Evolutionary conservation across 2,797 vertebrate genomes (phyloP), one percentile per base, ranked within the genome.

Genomic region (Perodicticus potto): DNA sequence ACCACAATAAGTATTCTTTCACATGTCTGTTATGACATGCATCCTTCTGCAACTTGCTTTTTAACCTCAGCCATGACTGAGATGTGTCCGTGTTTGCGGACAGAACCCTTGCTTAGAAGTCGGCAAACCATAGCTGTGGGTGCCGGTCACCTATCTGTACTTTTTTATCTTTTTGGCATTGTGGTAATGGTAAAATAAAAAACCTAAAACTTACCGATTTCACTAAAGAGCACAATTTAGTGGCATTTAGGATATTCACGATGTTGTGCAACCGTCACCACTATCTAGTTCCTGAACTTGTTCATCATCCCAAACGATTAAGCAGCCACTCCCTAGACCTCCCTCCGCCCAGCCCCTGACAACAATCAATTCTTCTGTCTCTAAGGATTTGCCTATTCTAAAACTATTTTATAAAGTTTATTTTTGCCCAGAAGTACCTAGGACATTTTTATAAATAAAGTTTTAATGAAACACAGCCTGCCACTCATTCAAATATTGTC

Each of bases 171-270:
- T 22, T 55, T 16, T 20, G 11, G 70, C 55, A 55, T 27, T 3
- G 53, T 7, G 22, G 55, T 22, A 2, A n/a, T 10, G 45, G 63
- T 19, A 67, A 92, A 57, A 57, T 2, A 32, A 23, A 45, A 25
- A 29, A 45, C n/a, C 3, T 23, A 72, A 72, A 37, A 43, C 1
- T 3, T 0, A 57, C 8, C 29, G 0, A n/a, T 4, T 23, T 20
- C 6, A 2, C 45, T n/a, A 20, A 61, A 17, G 8, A 0, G 3
- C 16, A 10, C 14, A 2, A 4, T 13, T 49, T 11, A 0, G 10
- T 4, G 74, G 80, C 40, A 5, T 2, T 70, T 1, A 5, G 59
- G 59, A 59, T 13, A 8, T 1, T 34, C 53, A 32, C 37, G 20
- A 25, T 0, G 1, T 10, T 40, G 14, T 23, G 34, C 27, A 0